Percentiles rank a stretch among this genome's conserved stretches.
Conservation (phyloP, 2,113 vertebrate genomes). For the crab-eating macaque (Macaca fascicularis) region T2T-MFA8v1.1 NC_088386.1:106138501-106139000, state of each 20-base stretch:
- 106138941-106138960: not conserved
- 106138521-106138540: not conserved
- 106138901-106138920: constrained; percentile 77
- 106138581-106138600: constrained; percentile 72
- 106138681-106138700: constrained; percentile 45
- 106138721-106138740: constrained; percentile 52
- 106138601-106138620: constrained; percentile 85
- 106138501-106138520: not conserved
- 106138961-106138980: constrained; percentile 6
- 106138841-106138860: constrained; percentile 54
- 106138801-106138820: constrained; percentile 59
- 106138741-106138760: constrained; percentile 51
- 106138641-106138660: constrained; percentile 68
- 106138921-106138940: constrained; percentile 42
- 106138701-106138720: constrained; percentile 64
- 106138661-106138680: constrained; percentile 60
- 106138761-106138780: constrained; percentile 77
- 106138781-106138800: constrained; percentile 61
- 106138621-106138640: constrained; percentile 77
- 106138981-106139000: not conserved
- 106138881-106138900: constrained; percentile 86
- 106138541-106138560: constrained; percentile 44
- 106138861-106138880: constrained; percentile 57
- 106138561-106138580: constrained; percentile 56
- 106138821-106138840: constrained; percentile 72